Evolutionary conservation across 1,140 invertebrate species (phyloP), one percentile per base, ranked within the genome.

Genomic region (Solenopsis fugax): DNA sequence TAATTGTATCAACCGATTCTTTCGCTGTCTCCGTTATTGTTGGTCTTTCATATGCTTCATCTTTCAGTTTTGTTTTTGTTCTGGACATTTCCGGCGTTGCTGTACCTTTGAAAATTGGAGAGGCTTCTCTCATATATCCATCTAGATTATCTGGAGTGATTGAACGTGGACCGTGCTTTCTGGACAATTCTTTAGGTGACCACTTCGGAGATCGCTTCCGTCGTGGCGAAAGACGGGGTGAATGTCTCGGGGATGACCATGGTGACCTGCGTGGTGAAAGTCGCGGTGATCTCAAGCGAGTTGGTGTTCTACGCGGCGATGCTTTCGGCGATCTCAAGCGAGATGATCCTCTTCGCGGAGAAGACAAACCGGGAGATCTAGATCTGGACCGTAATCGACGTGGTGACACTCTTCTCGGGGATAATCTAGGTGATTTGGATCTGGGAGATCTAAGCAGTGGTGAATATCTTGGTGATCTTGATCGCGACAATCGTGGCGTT

Each of bases 181-280:
- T 88, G 24, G 78, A 13, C 21, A 87, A 75, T 37, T 93, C 93
- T 29, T 89, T 92, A 0, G 93, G 92, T 16, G 92, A 93, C 65
- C 87, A 90, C 37, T 89, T 90, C 0, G 92, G 93, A 0, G 93
- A 92, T 69, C 90, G 90, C 45, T 89, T 85, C 5, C 91, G 69
- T 82, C 89, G 88, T 0, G 93, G 92, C 9, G 93, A 93, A 4
- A 88, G 9, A 9, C 88, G 89, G 0, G 92, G 92, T 0, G 93
- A 92, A 67, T 93, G 91, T 73, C 90, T 91, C 0, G 94, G 93
- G 0, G 94, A 94, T 0, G 93, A 94, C 94, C 93, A 94, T 0
- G 94, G 93, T 2, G 94, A 81, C 71, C 82, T 85, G 24, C 50
- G 90, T 13, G 92, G 91, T 7, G 92, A 92, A 21, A 85, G 54